Conservation (phyloP, 2,113 vertebrate genomes). For the Megaleporinus macrocephalus region DNA sequence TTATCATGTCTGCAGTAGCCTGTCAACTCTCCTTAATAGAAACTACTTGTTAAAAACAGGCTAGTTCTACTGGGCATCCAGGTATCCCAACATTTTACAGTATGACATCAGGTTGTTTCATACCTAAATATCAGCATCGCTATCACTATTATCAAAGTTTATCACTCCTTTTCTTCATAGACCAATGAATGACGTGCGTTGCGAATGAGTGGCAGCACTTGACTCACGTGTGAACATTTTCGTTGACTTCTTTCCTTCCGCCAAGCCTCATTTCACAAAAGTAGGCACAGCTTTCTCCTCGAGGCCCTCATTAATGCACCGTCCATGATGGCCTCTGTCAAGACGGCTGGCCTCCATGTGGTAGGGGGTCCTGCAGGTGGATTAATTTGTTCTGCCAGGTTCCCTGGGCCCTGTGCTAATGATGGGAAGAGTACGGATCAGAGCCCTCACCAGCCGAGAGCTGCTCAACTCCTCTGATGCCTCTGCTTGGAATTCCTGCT, state of each 20-base stretch:
- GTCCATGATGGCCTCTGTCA: conserved; percentile 43
- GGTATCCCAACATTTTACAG: background rate
- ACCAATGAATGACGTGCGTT: background rate
- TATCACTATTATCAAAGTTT: background rate
- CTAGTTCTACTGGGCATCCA: background rate
- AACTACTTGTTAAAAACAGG: no score
- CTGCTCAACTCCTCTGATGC: conserved; percentile 42
- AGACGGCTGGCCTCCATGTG: conserved; percentile 34
- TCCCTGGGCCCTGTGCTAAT: conserved; percentile 52
- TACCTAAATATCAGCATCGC: background rate
- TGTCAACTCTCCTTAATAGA: no score
- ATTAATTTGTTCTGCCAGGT: conserved; percentile 59
- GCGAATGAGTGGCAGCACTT: background rate
- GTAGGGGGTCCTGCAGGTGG: conserved; percentile 54
- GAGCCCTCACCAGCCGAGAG: conserved; percentile 46
- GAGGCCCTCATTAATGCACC: conserved; percentile 43
- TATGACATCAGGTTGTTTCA: background rate
- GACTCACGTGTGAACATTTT: background rate
- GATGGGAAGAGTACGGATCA: conserved; percentile 56
- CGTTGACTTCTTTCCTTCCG: background rate
- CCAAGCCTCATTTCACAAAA: conserved; percentile 14
- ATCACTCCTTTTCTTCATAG: background rate
- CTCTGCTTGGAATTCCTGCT: conserved; percentile 49
- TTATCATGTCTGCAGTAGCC: no score
- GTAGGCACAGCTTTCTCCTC: conserved; percentile 2